Evolutionary conservation across 2,797 vertebrate species (phyloP).

Genomic region (Paguma larvata): DNA sequence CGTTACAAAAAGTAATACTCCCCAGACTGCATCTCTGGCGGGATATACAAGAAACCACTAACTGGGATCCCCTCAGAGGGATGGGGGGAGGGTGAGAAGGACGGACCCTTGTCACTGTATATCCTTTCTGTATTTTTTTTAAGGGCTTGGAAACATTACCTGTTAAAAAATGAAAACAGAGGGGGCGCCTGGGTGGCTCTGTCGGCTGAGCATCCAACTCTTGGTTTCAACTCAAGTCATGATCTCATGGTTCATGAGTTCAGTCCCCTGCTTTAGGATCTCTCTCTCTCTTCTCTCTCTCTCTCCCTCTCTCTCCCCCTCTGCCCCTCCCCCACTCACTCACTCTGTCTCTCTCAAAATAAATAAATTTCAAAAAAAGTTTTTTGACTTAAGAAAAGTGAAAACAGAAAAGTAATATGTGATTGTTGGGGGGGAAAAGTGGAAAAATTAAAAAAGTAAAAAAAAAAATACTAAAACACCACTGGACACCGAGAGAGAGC

Average conservation of each 20-base stretch:
- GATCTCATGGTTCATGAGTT: too few relatives aligned
- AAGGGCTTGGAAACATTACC: constrained; percentile 41
- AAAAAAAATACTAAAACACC: neutral
- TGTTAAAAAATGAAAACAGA: constrained; percentile 3
- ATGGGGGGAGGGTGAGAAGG: neutral
- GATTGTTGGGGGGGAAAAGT: neutral
- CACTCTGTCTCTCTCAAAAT: too few relatives aligned
- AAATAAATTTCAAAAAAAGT: too few relatives aligned
- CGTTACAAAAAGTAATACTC: neutral
- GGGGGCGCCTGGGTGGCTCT: too few relatives aligned
- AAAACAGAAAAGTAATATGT: neutral
- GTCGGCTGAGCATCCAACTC: too few relatives aligned
- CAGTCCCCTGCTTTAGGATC: too few relatives aligned
- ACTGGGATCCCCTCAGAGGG: neutral
- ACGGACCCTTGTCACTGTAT: neutral
- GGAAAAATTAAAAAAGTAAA: neutral
- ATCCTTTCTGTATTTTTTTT: neutral
- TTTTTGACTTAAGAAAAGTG: neutral
- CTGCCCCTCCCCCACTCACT: too few relatives aligned
- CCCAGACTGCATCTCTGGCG: constrained; percentile 8
- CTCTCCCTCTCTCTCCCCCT: too few relatives aligned
- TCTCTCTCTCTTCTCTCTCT: too few relatives aligned
- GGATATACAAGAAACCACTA: neutral
- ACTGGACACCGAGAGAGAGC: neutral
- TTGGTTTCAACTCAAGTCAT: too few relatives aligned